phyloP scores from a whole-genome alignment of 2,113 vertebrate species.

The Platysteira castanea region DNA sequence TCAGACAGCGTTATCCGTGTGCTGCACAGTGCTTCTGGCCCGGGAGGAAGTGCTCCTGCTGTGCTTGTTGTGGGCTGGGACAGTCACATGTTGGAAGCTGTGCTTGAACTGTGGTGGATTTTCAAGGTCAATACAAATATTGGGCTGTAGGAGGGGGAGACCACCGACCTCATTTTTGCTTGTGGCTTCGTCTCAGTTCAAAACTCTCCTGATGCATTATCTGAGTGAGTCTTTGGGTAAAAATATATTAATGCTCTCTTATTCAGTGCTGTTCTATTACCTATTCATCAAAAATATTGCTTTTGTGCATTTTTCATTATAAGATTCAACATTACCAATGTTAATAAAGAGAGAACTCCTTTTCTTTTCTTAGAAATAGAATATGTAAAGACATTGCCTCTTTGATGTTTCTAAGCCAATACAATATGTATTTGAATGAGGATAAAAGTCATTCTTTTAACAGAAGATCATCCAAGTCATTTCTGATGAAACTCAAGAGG shows the following conservation, averaged over 20 bases:
- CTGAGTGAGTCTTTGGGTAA: constrained; percentile 7
- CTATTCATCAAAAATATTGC: constrained; percentile 79
- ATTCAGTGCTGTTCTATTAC: constrained; percentile 69
- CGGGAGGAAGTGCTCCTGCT: not conserved
- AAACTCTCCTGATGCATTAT: constrained; percentile 16
- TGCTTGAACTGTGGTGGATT: not conserved
- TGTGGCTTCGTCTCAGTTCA: not conserved
- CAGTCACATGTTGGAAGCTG: not conserved
- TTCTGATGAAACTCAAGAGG: constrained; percentile 58
- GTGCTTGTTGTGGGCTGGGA: not conserved
- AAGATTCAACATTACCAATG: constrained; percentile 79
- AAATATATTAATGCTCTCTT: constrained; percentile 54
- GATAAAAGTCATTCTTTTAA: constrained; percentile 74
- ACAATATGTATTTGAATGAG: constrained; percentile 79
- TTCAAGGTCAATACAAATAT: constrained; percentile 4
- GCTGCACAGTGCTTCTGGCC: not conserved
- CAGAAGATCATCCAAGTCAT: constrained; percentile 57
- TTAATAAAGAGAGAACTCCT: constrained; percentile 78
- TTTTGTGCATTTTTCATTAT: constrained; percentile 84
- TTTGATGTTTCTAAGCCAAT: constrained; percentile 81
- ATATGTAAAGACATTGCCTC: constrained; percentile 75
- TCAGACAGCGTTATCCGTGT: not conserved
- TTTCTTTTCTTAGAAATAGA: constrained; percentile 75
- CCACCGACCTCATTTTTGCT: not conserved
- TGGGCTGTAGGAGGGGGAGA: not conserved